Base-by-base conservation (phyloP, 2,797 vertebrate genomes). In the Tangara arthus region DNA sequence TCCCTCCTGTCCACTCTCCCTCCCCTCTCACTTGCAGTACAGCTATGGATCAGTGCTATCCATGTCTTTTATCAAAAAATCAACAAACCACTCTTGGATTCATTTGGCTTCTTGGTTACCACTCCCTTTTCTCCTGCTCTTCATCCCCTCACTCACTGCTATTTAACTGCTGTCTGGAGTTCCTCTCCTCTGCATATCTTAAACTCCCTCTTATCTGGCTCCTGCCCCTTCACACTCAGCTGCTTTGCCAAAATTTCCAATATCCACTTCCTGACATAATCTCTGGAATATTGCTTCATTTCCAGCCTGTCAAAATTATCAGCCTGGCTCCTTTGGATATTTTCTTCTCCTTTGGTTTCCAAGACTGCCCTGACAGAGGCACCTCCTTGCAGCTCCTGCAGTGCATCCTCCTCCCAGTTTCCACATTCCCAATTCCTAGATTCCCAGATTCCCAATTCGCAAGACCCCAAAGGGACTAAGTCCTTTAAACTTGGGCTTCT, bases 261-360 rank as follows among this genome's bases (percentile, higher is more conserved):
- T 64, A 75, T 41, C 69, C 57, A 39, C 59, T 88, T 94, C 93
- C 94, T 89, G 87, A 72, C 6, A 0, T 71, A 50, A 88, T 93
- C 76, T 86, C 61, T 70, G 76, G 65, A 83, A 69, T 82, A 88
- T 27, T 81, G 65, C 35, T 89, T 88, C 91, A 46, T 75, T 93
- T 91, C 82, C 85, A 89, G 24, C 76, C 65, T 50, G 71, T 77
- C 82, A 80, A 46, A 80, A 70, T 90, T 91, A 95, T 88, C 79
- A 61, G 60, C 68, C 49, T 41, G 41, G 16, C 41, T 52, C 57
- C 34, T 35, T 12, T 8, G 24, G 53, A n/a, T 80, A 66, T 39
- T 91, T 82, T 44, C 24, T 39, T 85, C 71, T 76, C 46, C 44
- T 53, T 35, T 52, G 39, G 56, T 80, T 87, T 78, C 75, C 68